Percentiles rank a stretch among this genome's conserved stretches.
phyloP scores from a whole-genome alignment of 2,797 vertebrate genomes.

The Dipus sagitta region DNA sequence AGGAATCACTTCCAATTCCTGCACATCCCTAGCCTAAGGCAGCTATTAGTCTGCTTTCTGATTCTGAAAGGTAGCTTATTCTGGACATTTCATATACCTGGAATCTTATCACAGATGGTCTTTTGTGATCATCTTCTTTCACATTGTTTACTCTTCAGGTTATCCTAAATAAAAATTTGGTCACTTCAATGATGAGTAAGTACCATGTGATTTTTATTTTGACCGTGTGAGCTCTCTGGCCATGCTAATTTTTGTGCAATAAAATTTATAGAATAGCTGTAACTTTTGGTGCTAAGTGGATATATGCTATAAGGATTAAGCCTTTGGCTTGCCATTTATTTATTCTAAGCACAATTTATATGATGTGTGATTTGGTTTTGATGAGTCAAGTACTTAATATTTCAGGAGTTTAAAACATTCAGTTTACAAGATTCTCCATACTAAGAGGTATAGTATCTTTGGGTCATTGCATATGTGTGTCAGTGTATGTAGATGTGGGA shows the following conservation, averaged over 20 bases:
- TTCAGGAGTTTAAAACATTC: neutral
- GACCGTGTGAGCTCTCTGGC: neutral
- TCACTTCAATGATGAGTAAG: neutral
- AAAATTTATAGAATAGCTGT: neutral
- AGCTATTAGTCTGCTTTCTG: neutral
- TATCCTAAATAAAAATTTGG: neutral
- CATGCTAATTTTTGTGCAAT: too few relatives aligned
- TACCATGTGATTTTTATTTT: neutral
- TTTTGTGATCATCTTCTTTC: neutral
- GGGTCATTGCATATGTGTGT: neutral
- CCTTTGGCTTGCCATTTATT: neutral
- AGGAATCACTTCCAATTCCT: neutral
- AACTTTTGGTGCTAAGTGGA: neutral
- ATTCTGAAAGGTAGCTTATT: constrained; percentile 24
- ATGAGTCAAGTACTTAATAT: constrained; percentile 13
- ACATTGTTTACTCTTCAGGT: neutral
- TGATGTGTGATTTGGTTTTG: constrained; percentile 4
- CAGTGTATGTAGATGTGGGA: neutral
- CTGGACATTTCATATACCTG: neutral
- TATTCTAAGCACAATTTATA: neutral
- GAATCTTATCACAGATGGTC: neutral
- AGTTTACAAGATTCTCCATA: neutral
- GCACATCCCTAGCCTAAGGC: neutral
- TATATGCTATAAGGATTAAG: neutral
- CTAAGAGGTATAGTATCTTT: neutral